Base-by-base conservation (phyloP, 2,888 invertebrate species). In the Rosalia funebris region DNA sequence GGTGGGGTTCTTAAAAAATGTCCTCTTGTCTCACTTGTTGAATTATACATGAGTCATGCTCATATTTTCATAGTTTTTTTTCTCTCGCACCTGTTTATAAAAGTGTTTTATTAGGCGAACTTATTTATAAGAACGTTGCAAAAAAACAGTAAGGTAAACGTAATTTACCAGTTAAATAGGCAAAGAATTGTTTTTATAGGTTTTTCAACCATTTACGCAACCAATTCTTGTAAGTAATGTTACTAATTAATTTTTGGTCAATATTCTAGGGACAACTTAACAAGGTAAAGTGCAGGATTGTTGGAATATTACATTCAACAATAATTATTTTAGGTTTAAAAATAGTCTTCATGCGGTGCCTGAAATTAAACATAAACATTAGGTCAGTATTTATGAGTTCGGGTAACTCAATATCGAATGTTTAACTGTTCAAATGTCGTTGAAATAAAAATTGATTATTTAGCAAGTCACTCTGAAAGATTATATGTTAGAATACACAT, bases 31-130 rank as follows among this genome's bases (percentile, higher is more conserved):
- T 5, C n/a, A 12, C 3, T 25, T 1, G n/a, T 41, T 17, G 11
- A 17, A 17, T 41, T n/a, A 41, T 19, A 16, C n/a, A 1, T 20
- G 44, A 44, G 44, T 44, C 20, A 20, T 44, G n/a, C n/a, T n/a
- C n/a, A n/a, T n/a, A n/a, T n/a, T n/a, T n/a, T n/a, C n/a, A 12
- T 11, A 2, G 17, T 16, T 41, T 20, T 20, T 44, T 12, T 19
- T 20, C 2, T n/a, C 44, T 44, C 9, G 7, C 16, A 16, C 7
- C 41, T 41, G 1, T 34, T n/a, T 5, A 34, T 34, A n/a, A 34
- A 34, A 11, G 5, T 34, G 10, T 11, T 34, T 34, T 34, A n/a
- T 34, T 11, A 34, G 11, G 10, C 10, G 11, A 7, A 34, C 34
- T 34, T 34, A 34, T n/a, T 34, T 34, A n/a, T n/a, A n/a, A 34